These are phyloP conservation scores for Sesia bembeciformis DNA, from an alignment of 2,888 invertebrate species.

Conservation along the genomic window DNA sequence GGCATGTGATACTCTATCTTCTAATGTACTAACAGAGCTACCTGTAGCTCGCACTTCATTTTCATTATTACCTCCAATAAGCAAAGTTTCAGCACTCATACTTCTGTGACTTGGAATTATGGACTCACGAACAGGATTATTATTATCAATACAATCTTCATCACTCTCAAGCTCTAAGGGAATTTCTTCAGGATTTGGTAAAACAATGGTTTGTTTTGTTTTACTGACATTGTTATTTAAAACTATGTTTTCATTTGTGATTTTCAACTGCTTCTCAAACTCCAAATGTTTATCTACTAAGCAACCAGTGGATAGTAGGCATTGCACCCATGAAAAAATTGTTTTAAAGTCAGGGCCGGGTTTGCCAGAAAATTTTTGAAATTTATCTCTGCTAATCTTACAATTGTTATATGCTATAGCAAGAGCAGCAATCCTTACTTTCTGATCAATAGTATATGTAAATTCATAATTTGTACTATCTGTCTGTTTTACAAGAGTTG, in stretches of 20 bases:
- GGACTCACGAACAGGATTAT: slow-evolving; percentile 10
- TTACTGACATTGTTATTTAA: slow-evolving; percentile 5
- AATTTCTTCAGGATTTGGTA: slow-evolving; percentile 61
- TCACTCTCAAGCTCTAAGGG: slow-evolving; percentile 44
- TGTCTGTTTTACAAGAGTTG: slow-evolving; percentile 37
- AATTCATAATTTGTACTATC: slow-evolving; percentile 47
- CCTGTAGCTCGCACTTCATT: slow-evolving; percentile 20
- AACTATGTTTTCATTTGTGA: slow-evolving; percentile 2
- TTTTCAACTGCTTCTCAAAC: slow-evolving; percentile 9
- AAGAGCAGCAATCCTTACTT: slow-evolving; percentile 54
- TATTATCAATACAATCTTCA: slow-evolving; percentile 24
- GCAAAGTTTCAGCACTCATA: slow-evolving; percentile 49
- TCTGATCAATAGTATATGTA: slow-evolving; percentile 54
- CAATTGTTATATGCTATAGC: slow-evolving; percentile 63
- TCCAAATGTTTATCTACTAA: slow-evolving; percentile 50
- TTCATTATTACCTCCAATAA: slow-evolving; percentile 26
- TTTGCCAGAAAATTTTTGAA: slow-evolving; percentile 54
- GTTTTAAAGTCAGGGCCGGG: slow-evolving; percentile 67
- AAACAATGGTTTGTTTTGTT: slow-evolving; percentile 19
- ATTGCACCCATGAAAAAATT: slow-evolving; percentile 61
- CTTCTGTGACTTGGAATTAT: slow-evolving; percentile 24
- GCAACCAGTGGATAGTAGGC: slow-evolving; percentile 53
- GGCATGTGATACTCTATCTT: slow-evolving; percentile 27
- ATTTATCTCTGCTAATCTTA: slow-evolving; percentile 52
- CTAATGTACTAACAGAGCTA: slow-evolving; percentile 29